These are phyloP conservation scores for Acromyrmex heyeri DNA, from an alignment of 1,140 invertebrate species.

Conservation along the genomic window DNA sequence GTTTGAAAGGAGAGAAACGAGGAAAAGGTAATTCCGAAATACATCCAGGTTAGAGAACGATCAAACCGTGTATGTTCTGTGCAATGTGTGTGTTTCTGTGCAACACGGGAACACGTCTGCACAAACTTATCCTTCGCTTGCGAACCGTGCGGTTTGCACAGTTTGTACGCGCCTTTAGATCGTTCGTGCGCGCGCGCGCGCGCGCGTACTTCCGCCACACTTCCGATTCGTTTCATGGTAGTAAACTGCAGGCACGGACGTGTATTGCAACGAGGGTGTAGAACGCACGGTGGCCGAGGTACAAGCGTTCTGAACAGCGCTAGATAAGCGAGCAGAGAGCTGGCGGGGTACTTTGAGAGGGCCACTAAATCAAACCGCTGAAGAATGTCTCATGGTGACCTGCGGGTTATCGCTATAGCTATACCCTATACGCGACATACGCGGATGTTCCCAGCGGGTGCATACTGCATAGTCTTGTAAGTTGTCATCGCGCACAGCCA, in stretches of 20 bases:
- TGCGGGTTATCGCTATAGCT: constrained; percentile 53
- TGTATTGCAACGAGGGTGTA: background rate
- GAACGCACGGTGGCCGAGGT: background rate
- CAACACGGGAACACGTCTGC: background rate
- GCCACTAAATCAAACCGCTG: constrained; percentile 78
- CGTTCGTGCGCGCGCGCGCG: background rate
- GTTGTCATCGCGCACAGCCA: constrained; percentile 30
- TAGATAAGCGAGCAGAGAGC: constrained; percentile 17
- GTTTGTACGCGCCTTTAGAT: constrained; percentile 42
- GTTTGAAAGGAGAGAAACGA: constrained; percentile 6
- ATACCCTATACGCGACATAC: constrained; percentile 36
- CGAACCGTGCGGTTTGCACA: background rate
- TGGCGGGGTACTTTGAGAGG: constrained; percentile 33
- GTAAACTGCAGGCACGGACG: constrained; percentile 5
- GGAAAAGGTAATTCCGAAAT: constrained; percentile 22
- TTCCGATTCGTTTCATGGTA: constrained; percentile 26
- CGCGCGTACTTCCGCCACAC: constrained; percentile 34
- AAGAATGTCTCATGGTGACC: constrained; percentile 79
- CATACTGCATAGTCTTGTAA: constrained; percentile 37
- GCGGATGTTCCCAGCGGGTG: constrained; percentile 30
- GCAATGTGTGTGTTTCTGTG: constrained; percentile 6
- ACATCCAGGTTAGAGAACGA: background rate
- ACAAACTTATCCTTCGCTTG: background rate
- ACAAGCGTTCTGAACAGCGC: constrained; percentile 26
- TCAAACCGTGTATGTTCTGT: background rate